phyloP scores from a whole-genome alignment of 2,888 invertebrate species.

The Homarus gammarus region DNA sequence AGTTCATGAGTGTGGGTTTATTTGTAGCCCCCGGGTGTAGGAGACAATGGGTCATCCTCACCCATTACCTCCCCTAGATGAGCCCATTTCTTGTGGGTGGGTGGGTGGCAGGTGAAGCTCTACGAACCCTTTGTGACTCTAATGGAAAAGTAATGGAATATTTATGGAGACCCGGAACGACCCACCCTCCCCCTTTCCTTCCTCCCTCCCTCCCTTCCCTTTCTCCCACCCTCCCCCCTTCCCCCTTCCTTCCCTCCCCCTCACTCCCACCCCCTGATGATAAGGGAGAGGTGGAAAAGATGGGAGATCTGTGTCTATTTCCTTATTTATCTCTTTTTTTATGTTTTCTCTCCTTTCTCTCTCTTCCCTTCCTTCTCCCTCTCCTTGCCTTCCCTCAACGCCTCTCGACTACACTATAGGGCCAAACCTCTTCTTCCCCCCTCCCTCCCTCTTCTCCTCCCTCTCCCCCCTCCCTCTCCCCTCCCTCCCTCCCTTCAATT shows the following conservation, averaged over 20 bases:
- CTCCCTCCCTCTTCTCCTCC: background rate
- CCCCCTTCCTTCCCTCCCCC: too few relatives aligned
- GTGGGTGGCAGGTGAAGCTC: too few relatives aligned
- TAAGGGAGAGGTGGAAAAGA: background rate
- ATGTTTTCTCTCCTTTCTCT: constrained; percentile 24
- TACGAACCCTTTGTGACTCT: constrained; percentile 45
- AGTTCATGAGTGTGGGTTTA: too few relatives aligned
- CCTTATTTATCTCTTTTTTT: constrained; percentile 38
- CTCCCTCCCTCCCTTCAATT: too few relatives aligned
- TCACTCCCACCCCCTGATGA: too few relatives aligned
- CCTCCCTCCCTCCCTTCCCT: constrained; percentile 20
- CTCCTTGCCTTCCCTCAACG: constrained; percentile 27
- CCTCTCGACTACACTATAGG: background rate
- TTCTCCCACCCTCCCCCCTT: constrained; percentile 2
- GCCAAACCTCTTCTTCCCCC: background rate
- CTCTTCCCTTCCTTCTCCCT: constrained; percentile 25
- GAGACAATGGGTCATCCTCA: too few relatives aligned
- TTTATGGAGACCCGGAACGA: too few relatives aligned
- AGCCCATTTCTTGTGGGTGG: too few relatives aligned
- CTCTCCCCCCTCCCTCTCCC: background rate
- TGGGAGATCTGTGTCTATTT: background rate
- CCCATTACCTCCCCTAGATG: too few relatives aligned
- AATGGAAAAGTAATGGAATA: too few relatives aligned
- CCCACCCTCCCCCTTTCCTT: constrained; percentile 11
- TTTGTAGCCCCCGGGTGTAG: too few relatives aligned